Evolutionary conservation across 2,113 vertebrate genomes (phyloP).

Genomic region (Cheirogaleus medius): DNA sequence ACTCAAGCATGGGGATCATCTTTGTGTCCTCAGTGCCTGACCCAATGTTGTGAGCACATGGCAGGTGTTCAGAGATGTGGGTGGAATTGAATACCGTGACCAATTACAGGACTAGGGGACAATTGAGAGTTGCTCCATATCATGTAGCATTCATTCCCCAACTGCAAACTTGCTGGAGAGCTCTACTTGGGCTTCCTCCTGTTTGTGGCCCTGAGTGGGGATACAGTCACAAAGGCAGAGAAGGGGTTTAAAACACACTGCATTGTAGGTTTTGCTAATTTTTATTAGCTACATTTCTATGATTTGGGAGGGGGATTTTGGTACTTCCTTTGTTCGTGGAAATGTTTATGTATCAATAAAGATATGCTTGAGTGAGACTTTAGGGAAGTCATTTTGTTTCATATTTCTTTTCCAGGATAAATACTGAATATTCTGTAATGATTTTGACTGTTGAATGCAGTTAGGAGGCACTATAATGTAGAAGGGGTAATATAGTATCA

Average conservation of each 20-base stretch:
- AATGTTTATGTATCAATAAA: slow-evolving; percentile 19
- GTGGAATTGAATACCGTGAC: background rate
- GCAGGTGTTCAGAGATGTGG: background rate
- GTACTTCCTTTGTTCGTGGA: background rate
- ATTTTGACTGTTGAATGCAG: background rate
- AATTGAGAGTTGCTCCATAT: background rate
- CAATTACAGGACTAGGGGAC: background rate
- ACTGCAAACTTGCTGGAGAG: background rate
- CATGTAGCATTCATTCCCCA: background rate
- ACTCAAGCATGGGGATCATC: background rate
- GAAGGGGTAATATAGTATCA: background rate
- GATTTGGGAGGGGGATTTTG: background rate
- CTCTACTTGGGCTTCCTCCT: background rate
- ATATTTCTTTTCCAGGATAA: background rate
- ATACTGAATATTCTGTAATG: background rate
- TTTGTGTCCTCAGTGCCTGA: background rate
- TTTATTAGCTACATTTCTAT: slow-evolving; percentile 3
- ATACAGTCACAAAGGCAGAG: background rate
- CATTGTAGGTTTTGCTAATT: background rate
- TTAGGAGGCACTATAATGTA: background rate
- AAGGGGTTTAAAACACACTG: background rate
- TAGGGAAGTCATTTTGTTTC: background rate
- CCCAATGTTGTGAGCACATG: background rate
- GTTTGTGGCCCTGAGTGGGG: background rate
- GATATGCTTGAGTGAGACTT: background rate